A percentile compares a stretch with the other conserved stretches of the same genome.
Evolutionary conservation across 2,113 vertebrate species (phyloP).

Genomic region (Telmatochromis sp.): DNA sequence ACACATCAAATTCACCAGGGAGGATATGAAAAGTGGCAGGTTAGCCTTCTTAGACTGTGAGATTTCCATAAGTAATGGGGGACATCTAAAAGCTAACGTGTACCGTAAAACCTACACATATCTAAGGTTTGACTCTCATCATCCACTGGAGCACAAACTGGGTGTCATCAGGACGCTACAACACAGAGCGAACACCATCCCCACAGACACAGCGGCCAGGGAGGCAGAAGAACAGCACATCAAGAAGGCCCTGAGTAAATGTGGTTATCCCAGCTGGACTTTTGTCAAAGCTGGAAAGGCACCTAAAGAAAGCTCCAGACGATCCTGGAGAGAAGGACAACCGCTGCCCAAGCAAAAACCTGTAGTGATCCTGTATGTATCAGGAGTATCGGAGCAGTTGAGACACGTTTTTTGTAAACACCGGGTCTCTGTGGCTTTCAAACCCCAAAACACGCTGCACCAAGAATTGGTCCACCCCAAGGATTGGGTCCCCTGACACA

Average conservation of each 20-base stretch:
- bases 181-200: no score
- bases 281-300: no score
- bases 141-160: not conserved
- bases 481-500: not conserved
- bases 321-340: not conserved
- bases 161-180: no score
- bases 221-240: no score
- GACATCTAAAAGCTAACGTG: fast-evolving
- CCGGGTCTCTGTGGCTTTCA: fast-evolving
- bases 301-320: no score
- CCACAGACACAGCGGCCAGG: no score
- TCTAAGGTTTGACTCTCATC: not conserved
- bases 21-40: not conserved
- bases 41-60: not conserved
- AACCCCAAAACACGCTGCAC: fast-evolving
- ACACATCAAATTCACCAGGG: not conserved
- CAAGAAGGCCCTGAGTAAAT: no score
- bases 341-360: fast-evolving
- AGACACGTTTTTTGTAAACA: fast-evolving
- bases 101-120: not conserved
- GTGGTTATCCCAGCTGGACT: no score
- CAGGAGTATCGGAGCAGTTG: not conserved
- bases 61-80: not conserved
- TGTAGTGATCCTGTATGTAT: not conserved
- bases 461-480: not conserved